Evolutionary conservation across 2,888 invertebrate species (phyloP).

Genomic region (Pteria penguin): DNA sequence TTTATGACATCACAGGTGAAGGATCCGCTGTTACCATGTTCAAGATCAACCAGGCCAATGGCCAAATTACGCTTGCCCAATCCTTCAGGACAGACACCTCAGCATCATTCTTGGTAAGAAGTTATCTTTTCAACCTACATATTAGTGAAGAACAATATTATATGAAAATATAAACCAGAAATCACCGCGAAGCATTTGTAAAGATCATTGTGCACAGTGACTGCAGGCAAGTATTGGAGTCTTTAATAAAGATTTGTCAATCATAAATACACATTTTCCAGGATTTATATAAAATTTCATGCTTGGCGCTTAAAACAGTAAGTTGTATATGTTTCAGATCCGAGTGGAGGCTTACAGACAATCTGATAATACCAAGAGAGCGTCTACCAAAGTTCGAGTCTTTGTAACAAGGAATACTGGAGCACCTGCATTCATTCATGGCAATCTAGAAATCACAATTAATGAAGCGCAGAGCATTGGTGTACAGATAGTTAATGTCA

Average conservation of each 20-base stretch:
- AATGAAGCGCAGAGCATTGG: conserved; percentile 64
- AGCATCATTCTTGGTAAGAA: conserved; percentile 57
- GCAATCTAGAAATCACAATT: conserved; percentile 52
- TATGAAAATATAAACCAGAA: not conserved
- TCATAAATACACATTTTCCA: no score
- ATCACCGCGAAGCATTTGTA: not conserved
- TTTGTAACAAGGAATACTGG: conserved; percentile 63
- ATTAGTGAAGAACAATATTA: no score
- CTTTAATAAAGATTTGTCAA: no score
- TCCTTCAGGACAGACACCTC: conserved; percentile 52
- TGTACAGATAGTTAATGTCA: conserved; percentile 55
- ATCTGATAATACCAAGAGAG: conserved; percentile 55
- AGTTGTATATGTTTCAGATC: conserved; percentile 61
- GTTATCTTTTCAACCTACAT: no score
- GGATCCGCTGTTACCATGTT: conserved; percentile 65
- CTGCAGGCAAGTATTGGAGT: no score
- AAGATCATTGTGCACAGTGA: no score
- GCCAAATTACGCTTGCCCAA: conserved; percentile 66
- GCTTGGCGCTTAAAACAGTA: no score
- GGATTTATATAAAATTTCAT: no score
- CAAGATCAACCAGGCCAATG: conserved; percentile 63
- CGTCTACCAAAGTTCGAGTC: conserved; percentile 62
- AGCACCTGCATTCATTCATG: conserved; percentile 59
- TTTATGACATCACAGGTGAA: conserved; percentile 70
- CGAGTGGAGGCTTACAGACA: conserved; percentile 67